phyloP scores from a whole-genome alignment of 2,888 invertebrate genomes.

The Synanthedon tipuliformis region DNA sequence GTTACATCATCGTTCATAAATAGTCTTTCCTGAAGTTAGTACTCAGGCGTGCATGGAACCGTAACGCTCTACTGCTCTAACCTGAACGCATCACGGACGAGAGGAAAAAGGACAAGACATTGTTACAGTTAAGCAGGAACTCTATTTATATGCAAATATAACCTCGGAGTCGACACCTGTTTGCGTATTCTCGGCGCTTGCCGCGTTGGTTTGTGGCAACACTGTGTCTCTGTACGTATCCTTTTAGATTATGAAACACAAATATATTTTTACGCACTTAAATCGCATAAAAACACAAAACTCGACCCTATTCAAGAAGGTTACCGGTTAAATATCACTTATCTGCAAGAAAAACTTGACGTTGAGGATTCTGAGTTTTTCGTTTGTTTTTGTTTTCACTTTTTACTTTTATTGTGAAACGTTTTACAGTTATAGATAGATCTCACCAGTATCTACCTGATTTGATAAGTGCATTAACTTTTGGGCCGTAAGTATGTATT shows the following conservation, averaged over 20 bases:
- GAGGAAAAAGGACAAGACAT: slow-evolving; percentile 58
- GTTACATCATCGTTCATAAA: slow-evolving; percentile 63
- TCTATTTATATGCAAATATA: slow-evolving; percentile 72
- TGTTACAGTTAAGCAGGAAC: slow-evolving; percentile 71
- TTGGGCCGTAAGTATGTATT: slow-evolving; percentile 16
- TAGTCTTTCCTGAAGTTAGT: slow-evolving; percentile 62
- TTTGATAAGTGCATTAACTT: background rate
- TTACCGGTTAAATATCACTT: too few relatives aligned
- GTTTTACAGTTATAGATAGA: slow-evolving; percentile 7
- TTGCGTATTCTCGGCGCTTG: slow-evolving; percentile 65
- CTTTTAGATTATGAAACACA: slow-evolving; percentile 42
- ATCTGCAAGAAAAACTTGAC: too few relatives aligned
- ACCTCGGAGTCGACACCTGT: slow-evolving; percentile 69
- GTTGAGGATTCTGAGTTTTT: background rate
- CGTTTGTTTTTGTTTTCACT: slow-evolving; percentile 21
- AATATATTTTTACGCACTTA: slow-evolving; percentile 20
- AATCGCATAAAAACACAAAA: slow-evolving; percentile 10
- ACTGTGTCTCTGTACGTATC: slow-evolving; percentile 45
- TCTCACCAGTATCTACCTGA: background rate
- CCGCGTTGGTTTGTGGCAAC: slow-evolving; percentile 54
- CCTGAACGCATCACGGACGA: slow-evolving; percentile 27
- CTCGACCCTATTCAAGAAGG: slow-evolving; percentile 13
- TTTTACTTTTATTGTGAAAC: slow-evolving; percentile 22
- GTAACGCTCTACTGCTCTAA: slow-evolving; percentile 50
- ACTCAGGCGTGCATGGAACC: slow-evolving; percentile 53